Conservation (phyloP, 2,797 vertebrate genomes). For the Momotus momota region DNA sequence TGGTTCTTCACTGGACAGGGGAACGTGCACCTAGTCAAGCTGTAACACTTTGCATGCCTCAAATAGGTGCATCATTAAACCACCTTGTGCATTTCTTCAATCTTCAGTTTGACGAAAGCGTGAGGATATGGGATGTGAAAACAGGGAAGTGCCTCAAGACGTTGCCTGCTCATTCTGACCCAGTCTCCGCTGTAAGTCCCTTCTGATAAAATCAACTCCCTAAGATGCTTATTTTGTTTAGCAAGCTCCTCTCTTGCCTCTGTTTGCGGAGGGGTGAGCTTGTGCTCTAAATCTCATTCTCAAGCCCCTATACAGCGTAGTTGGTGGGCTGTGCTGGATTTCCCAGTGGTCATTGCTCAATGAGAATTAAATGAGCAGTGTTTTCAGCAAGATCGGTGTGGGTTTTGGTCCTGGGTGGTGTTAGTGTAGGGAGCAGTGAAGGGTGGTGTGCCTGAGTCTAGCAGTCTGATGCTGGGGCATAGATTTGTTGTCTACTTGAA, state of each 20-base stretch:
- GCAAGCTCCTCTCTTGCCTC: not conserved
- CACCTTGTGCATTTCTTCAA: not conserved
- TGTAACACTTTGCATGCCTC: not conserved
- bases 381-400: not conserved
- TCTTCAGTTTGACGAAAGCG: slow-evolving; percentile 94
- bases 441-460: not conserved
- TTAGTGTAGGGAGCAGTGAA: not conserved
- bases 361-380: not conserved
- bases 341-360: not conserved
- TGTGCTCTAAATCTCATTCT: not conserved
- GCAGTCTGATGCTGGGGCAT: not conserved
- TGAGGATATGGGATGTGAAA: slow-evolving; percentile 99
- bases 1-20: not conserved
- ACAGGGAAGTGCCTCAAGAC: slow-evolving; percentile 99
- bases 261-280: not conserved
- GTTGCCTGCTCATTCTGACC: slow-evolving; percentile 95
- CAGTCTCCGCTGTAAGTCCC: slow-evolving; percentile 93
- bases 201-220: not conserved
- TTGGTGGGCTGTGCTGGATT: not conserved
- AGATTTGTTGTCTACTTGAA: not conserved
- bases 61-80: not conserved
- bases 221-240: not conserved
- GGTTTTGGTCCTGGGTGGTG: not conserved
- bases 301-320: accelerated
- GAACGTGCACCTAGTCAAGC: not conserved